A percentile compares a stretch with the other conserved stretches of the same genome.
Evolutionary conservation across 1,140 invertebrate species (phyloP).

Genomic region (Euwallacea fornicatus): DNA sequence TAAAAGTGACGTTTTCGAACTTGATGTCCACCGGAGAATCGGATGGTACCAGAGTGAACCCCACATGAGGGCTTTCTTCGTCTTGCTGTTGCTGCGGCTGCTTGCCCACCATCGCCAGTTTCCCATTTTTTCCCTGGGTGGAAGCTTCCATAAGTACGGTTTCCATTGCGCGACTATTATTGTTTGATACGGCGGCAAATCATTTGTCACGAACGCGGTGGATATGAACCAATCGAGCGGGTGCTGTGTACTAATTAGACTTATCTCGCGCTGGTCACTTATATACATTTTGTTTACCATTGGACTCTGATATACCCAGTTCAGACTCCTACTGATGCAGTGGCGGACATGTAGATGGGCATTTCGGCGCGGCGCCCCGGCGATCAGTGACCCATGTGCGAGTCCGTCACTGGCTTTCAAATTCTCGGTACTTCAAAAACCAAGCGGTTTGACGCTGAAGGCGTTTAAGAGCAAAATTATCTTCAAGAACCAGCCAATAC

Average conservation of each 20-base stretch:
- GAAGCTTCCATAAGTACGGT: constrained; percentile 28
- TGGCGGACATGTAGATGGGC: too few species aligned
- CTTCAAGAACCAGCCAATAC: too few species aligned
- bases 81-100: neutral
- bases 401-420: too few species aligned
- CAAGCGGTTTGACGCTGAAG: too few species aligned
- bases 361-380: too few species aligned
- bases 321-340: neutral
- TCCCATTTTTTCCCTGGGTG: constrained; percentile 10
- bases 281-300: constrained; percentile 37
- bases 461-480: too few species aligned
- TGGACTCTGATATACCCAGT: constrained; percentile 24
- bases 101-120: constrained; percentile 5
- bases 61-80: constrained; percentile 3
- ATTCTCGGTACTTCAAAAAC: too few species aligned
- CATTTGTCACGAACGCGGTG: neutral
- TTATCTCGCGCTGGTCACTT: constrained; percentile 41
- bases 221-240: constrained; percentile 18
- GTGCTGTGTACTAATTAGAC: constrained; percentile 28
- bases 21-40: constrained; percentile 65
- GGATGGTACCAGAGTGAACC: constrained; percentile 56
- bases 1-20: constrained; percentile 70
- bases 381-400: too few species aligned
- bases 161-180: constrained; percentile 16
- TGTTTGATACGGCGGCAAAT: neutral